Evolutionary conservation across 2,888 invertebrate genomes (phyloP), one percentile per base, ranked within the genome.

Genomic region (Mesorhabditis belari): DNA sequence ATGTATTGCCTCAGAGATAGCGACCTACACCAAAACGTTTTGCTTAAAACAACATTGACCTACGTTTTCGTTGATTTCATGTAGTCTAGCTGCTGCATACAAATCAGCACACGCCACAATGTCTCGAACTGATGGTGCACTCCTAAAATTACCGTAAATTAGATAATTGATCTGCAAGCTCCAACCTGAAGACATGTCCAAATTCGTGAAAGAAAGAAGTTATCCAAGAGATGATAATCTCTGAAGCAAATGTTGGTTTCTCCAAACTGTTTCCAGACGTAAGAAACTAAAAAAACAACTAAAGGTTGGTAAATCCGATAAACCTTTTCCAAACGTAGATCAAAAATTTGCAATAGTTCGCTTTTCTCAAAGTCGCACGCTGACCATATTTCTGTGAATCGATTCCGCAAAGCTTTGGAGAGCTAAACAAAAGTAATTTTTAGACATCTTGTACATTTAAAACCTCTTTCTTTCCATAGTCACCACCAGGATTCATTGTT

Each of bases 401-500:
- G 87, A 85, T 99, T 99, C 57, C 98, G 86, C 56, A 98, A 83
- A 0, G 98, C 96, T 0, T 95, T 95, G 0, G 96, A 98, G 9
- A 98, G 85, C 85, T 86, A 73, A 19, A 81, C 74, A 57, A 66
- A 19, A 57, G 12, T 51, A 3, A n/a, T 49, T n/a, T 56, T 27
- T 19, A 12, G 9, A 9, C 52, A 23, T 25, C 55, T n/a, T 12
- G 17, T n/a, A 24, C 27, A 23, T 25, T 6, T 12, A 17, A 2
- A 71, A 86, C 86, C 83, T 99, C 98, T 81, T 98, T 98, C 82
- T 99, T 99, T 3, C 98, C 98, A 81, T 91, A 98, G 85, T 99
- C 98, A 0, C 96, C 96, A 12, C 96, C 95, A 5, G 98, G 98
- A 85, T 99, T 99, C 98, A 99, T 99, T 0, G 98, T 99, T 2